Evolutionary conservation across 2,113 vertebrate genomes (phyloP), one percentile per base, ranked within the genome.

Genomic region (Dromas ardeola): DNA sequence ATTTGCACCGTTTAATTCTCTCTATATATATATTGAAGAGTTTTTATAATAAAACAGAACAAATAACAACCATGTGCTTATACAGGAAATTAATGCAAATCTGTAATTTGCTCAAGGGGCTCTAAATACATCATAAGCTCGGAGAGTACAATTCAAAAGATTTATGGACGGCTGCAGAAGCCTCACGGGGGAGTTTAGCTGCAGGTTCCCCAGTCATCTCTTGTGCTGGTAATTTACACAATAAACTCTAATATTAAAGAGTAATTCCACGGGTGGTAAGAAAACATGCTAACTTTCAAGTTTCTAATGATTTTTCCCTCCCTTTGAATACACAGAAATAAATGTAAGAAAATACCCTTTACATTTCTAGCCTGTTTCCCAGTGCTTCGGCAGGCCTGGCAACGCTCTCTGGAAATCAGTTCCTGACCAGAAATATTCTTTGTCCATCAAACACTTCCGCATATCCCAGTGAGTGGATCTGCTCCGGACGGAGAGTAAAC

Each of bases 391-490:
- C 40, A 36, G 27, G 3, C 50, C 55, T 11, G 9, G 20, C 12
- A 67, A 52, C 61, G 5, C 67, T 43, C 58, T 42, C 66, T 27
- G 27, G 69, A 53, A 25, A 43, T 16, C 8, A 0, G 9, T 4
- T 62, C 61, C 84, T 22, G 25, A 62, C 12, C 42, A 62, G 27
- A 43, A 61, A 17, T 1, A 8, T 36, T 3, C 43, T 78, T 50
- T 38, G 25, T 13, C 61, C 56, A 32, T 21, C 32, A 11, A 50
- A 62, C 13, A 63, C 8, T 32, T 32, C 19, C 55, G 40, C 2
- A 3, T 1, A 19, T 10, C 66, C 74, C 10, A 0, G 2, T 2
- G 20, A 47, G 26, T 0, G 17, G n/a, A 8, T 65, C 53, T 43
- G 36, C 45, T 65, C 40, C 10, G 49, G 72, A 26, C 9, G 49